A percentile compares a stretch with the other conserved stretches of the same genome.
Conservation (phyloP, 1,140 invertebrate genomes). For the Diachasma alloeum region DNA sequence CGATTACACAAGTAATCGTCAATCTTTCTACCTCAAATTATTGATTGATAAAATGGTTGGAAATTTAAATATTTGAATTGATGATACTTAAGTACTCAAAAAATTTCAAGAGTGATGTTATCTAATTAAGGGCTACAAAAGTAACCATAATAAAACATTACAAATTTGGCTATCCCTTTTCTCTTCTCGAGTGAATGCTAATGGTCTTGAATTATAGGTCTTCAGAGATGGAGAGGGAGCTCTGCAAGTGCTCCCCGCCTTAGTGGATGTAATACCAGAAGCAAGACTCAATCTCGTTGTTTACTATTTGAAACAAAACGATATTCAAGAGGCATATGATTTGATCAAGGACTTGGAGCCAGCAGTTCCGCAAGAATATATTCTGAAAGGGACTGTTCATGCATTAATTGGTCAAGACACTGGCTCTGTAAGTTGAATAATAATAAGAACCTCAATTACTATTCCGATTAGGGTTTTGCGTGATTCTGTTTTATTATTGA, state of each 20-base stretch:
- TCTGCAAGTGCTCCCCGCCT: constrained; percentile 85
- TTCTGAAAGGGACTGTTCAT: constrained; percentile 95
- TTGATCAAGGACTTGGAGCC: constrained; percentile 94
- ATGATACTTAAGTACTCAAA: no score
- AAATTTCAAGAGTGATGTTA: no score
- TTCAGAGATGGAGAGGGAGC: constrained; percentile 95
- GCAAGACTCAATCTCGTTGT: constrained; percentile 96
- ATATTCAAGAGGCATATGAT: constrained; percentile 88
- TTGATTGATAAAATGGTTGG: no score
- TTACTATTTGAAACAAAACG: constrained; percentile 91
- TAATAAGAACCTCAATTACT: no score
- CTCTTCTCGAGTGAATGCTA: not conserved
- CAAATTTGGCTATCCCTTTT: no score
- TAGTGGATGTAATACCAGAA: constrained; percentile 96
- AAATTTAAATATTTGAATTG: no score
- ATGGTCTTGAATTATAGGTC: constrained; percentile 58
- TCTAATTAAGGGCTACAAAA: no score
- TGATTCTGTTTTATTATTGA: no score
- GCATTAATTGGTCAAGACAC: constrained; percentile 92
- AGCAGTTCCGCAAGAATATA: constrained; percentile 94
- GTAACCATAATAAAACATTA: no score
- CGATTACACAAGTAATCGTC: no score
- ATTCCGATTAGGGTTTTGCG: no score
- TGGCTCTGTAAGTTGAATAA: constrained; percentile 79
- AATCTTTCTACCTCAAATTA: no score